Evolutionary conservation across 2,113 vertebrate genomes (phyloP).

Genomic region (Astatotilapia flaviijosephi): DNA sequence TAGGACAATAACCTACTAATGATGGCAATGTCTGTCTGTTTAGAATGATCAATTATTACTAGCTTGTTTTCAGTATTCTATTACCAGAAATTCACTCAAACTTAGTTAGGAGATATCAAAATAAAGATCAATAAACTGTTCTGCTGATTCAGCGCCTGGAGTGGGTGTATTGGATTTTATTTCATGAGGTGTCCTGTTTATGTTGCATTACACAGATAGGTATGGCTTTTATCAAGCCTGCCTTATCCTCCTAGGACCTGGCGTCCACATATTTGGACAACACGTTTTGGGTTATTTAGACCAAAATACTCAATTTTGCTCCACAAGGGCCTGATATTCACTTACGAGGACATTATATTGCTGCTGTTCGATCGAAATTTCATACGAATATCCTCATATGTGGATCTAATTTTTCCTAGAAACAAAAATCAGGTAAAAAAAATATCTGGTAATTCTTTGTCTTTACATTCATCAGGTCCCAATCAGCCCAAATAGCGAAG

Average conservation of each 20-base stretch:
- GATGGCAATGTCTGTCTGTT: neutral
- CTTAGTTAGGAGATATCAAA: neutral
- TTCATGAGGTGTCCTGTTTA: neutral
- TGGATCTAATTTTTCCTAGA: too few relatives aligned
- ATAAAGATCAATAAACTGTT: neutral
- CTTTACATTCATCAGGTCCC: too few relatives aligned
- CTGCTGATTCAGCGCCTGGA: neutral
- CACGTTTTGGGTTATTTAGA: too few relatives aligned
- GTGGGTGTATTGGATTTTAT: neutral
- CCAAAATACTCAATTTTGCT: too few relatives aligned
- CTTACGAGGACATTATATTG: too few relatives aligned
- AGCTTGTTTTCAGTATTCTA: neutral
- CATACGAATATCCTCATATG: too few relatives aligned
- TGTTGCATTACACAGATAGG: neutral
- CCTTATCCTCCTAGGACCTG: neutral
- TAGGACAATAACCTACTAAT: accelerated
- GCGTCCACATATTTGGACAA: too few relatives aligned
- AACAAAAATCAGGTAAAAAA: too few relatives aligned
- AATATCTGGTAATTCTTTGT: too few relatives aligned
- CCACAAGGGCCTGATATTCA: too few relatives aligned
- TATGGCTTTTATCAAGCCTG: neutral
- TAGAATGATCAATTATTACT: neutral
- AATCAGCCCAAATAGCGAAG: too few relatives aligned
- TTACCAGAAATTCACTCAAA: accelerated
- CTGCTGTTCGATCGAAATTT: too few relatives aligned